phyloP scores from a whole-genome alignment of 2,797 vertebrate species.

The Ctenopoma multispine region DNA sequence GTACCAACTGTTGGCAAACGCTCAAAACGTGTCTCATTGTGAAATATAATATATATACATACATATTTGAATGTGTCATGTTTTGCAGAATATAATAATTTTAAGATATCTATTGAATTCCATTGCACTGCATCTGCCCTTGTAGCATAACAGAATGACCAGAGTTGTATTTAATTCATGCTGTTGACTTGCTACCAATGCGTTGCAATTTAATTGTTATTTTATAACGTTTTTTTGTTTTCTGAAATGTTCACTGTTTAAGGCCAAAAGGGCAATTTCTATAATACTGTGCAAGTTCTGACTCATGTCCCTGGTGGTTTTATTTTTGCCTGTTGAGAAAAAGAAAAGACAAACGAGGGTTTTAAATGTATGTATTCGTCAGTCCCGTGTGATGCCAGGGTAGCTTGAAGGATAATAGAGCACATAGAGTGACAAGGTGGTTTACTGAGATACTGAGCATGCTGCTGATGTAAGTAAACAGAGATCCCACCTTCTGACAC shows the following conservation, averaged over 20 bases:
- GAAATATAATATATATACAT: conserved; percentile 73
- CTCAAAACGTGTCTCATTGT: conserved; percentile 78
- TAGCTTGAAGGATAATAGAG: conserved; percentile 56
- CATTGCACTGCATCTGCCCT: conserved; percentile 80
- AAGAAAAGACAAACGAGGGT: conserved; percentile 40
- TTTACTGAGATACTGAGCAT: conserved; percentile 33
- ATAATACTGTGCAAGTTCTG: conserved; percentile 47
- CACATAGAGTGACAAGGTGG: conserved; percentile 30
- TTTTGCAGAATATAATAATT: conserved; percentile 72
- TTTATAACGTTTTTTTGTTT: conserved; percentile 34
- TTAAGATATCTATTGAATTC: conserved; percentile 72
- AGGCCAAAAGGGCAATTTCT: conserved; percentile 45
- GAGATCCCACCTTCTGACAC: conserved; percentile 13
- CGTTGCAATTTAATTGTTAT: conserved; percentile 48
- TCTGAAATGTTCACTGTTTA: conserved; percentile 40
- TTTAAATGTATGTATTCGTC: conserved; percentile 43
- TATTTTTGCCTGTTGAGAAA: conserved; percentile 33
- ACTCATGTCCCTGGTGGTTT: conserved; percentile 45
- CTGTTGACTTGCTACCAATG: conserved; percentile 66
- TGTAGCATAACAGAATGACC: conserved; percentile 79
- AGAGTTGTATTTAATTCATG: conserved; percentile 72
- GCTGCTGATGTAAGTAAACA: conserved; percentile 40
- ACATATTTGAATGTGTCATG: conserved; percentile 80
- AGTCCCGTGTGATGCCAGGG: conserved; percentile 54
- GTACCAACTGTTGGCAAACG: conserved; percentile 73